Percentiles rank a stretch among this genome's conserved stretches.
phyloP scores from a whole-genome alignment of 2,113 vertebrate genomes.

The Regulus satrapa region DNA sequence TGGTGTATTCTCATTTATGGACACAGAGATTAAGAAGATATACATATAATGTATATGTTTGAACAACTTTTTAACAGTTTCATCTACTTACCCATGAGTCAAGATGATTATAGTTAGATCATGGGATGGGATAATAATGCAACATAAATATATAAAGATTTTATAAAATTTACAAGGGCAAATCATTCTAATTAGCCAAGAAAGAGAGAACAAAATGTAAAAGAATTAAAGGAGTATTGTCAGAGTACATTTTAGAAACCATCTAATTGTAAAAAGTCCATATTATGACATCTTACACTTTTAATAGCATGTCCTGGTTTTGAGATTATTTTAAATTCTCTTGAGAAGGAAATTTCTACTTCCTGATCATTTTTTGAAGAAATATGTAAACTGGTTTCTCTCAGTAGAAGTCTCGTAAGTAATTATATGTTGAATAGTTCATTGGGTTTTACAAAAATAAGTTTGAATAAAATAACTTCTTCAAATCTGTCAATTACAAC shows the following conservation, averaged over 20 bases:
- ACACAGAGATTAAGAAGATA: not conserved
- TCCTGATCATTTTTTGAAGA: not conserved
- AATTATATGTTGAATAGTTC: not conserved
- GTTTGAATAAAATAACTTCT: not conserved
- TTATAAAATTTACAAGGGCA: not conserved
- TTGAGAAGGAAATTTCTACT: not conserved
- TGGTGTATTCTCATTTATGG: not conserved
- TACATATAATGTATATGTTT: not conserved
- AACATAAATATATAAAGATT: not conserved
- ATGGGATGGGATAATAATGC: not conserved
- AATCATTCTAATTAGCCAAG: conserved; percentile 2
- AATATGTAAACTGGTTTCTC: not conserved
- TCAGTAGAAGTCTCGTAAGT: not conserved
- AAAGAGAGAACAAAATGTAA: conserved; percentile 2
- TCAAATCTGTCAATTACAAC: not conserved
- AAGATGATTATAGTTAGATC: not conserved
- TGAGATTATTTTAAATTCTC: not conserved
- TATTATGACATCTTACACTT: not conserved
- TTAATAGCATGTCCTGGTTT: not conserved
- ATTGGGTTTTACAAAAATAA: not conserved
- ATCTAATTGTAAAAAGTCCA: not conserved
- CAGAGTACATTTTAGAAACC: conserved; percentile 14
- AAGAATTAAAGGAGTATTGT: not conserved
- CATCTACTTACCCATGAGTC: not conserved
- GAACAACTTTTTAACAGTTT: not conserved